A percentile compares a stretch with the other conserved stretches of the same genome.
Evolutionary conservation across 1,140 invertebrate genomes (phyloP).

Genomic region (Brachionus manjavacas): DNA sequence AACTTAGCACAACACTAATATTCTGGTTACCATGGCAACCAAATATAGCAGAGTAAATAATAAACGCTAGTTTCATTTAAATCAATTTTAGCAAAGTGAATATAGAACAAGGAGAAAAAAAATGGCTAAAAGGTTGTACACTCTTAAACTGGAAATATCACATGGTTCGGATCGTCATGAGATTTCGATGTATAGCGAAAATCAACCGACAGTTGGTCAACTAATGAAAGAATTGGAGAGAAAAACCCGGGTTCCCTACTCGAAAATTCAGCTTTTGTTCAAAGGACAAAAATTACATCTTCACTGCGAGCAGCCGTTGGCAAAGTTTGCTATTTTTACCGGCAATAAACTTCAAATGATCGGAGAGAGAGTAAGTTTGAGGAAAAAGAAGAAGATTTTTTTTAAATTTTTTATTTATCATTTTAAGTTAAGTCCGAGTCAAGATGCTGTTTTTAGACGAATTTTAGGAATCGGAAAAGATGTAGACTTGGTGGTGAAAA

Average conservation of each 20-base stretch:
- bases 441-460: conserved; percentile 29
- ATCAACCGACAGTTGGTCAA: conserved; percentile 10
- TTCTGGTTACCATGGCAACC: background rate
- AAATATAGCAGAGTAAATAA: background rate
- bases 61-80: background rate
- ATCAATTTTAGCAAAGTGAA: background rate
- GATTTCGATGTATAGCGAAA: conserved; percentile 10
- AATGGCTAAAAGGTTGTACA: conserved; percentile 9
- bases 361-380: background rate
- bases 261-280: conserved; percentile 7
- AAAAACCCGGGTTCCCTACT: conserved; percentile 14
- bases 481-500: conserved; percentile 27
- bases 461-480: conserved; percentile 37
- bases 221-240: conserved; percentile 26
- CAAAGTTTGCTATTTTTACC: conserved; percentile 21
- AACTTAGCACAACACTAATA: background rate
- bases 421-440: conserved; percentile 17
- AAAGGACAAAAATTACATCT: conserved; percentile 40
- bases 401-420: background rate
- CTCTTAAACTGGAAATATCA: conserved; percentile 22
- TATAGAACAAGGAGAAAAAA: background rate
- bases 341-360: conserved; percentile 38
- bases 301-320: background rate
- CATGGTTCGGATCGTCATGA: conserved; percentile 40
- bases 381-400: background rate